Evolutionary conservation across 2,888 invertebrate species (phyloP).

Genomic region (Drosophila rellima): DNA sequence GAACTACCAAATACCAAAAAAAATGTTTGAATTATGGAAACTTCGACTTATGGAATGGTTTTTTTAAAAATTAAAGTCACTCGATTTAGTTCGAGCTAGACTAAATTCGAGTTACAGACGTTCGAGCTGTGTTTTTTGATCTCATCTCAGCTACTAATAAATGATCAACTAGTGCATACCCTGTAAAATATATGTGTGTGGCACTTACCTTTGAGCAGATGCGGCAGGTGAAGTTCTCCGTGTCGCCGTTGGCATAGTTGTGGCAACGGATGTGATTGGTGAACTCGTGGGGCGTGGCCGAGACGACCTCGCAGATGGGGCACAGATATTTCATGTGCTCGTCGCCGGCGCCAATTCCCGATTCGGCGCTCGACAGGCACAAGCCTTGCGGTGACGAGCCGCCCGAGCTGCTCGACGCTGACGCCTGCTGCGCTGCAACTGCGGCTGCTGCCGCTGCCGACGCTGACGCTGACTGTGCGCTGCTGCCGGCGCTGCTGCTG

Average conservation of each 20-base stretch:
- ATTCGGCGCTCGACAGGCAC: constrained; percentile 66
- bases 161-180: constrained; percentile 9
- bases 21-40: too few species aligned
- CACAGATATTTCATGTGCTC: constrained; percentile 87
- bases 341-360: constrained; percentile 82
- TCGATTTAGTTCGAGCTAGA: too few species aligned
- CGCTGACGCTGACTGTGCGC: constrained; percentile 27
- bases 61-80: too few species aligned
- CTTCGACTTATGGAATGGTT: too few species aligned
- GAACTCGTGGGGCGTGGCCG: constrained; percentile 89
- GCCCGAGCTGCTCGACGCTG: constrained; percentile 76
- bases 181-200: background rate
- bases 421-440: constrained; percentile 22
- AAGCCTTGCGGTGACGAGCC: constrained; percentile 80
- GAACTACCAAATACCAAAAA: too few species aligned
- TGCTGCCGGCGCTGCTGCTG: constrained; percentile 46
- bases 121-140: too few species aligned
- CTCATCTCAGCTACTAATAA: too few species aligned
- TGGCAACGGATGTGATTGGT: constrained; percentile 90
- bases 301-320: constrained; percentile 88
- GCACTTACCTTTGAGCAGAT: constrained; percentile 85
- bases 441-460: constrained; percentile 13
- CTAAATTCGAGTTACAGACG: too few species aligned
- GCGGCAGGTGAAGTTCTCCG: constrained; percentile 86
- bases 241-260: constrained; percentile 87